Evolutionary conservation across 2,113 vertebrate genomes (phyloP), one percentile per base, ranked within the genome.

Genomic region (Seriola dumerili): DNA sequence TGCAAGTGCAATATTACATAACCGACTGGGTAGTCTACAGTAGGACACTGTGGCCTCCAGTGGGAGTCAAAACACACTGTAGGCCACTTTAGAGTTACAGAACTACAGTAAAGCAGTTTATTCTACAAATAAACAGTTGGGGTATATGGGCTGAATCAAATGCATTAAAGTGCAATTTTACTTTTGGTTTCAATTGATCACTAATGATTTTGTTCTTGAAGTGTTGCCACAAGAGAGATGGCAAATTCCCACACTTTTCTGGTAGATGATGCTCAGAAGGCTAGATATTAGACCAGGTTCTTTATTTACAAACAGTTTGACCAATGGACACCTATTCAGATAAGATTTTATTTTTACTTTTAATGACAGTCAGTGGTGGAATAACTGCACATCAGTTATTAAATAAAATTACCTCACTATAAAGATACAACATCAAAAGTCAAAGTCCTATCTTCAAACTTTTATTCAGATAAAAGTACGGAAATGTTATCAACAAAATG

Each of bases 1-100:
- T 82, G 84, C 78, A 83, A 92, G 77, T 86, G 70, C 86, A 89
- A 80, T 62, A 85, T 94, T 92, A 92, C 78, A 92, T 94, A 92
- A 93, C 59, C 34, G 25, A 57, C 70, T 70, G 55, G 40, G 54
- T 71, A 66, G 85, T 81, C 44, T 68, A 77, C 64, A 63, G 78
- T 52, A 88, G 88, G 85, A 85, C 79, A 80, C 58, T 48, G 67
- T 92, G 91, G 90, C 84, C 90, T 90, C 80, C 59, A 80, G 59
- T 82, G 67, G 66, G 46, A 85, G 68, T 81, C 50, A 85, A 57
- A 78, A 74, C 62, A 78, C 55, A 77, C 74, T 58, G 42, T 65
- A 68, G 59, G 72, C 81, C 66, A 87, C 76, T 76, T 54, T 32
- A 2, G 36, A 72, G 69, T 42, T 67, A 36, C 3, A 34, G 36